These are phyloP conservation scores for Prosopocoilus inquinatus DNA, from an alignment of 2,888 invertebrate species.

Conservation along the genomic window DNA sequence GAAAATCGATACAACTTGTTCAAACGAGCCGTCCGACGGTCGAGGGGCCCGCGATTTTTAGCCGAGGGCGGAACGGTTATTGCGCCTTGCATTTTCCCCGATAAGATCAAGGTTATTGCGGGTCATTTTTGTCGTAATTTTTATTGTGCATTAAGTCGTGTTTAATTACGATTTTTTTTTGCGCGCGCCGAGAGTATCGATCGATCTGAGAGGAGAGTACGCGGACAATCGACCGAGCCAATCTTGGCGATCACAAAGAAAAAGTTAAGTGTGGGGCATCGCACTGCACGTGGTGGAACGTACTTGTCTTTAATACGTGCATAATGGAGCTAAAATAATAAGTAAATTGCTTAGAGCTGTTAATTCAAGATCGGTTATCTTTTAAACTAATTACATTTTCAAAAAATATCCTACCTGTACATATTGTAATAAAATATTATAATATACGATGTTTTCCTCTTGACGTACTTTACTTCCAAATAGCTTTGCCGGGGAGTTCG, in stretches of 20 bases:
- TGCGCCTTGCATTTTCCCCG: conserved; percentile 5
- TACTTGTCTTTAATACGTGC: no score
- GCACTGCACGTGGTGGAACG: no score
- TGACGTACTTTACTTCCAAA: no score
- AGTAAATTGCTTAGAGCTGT: no score
- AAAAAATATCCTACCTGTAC: no score
- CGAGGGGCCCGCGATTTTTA: conserved; percentile 4
- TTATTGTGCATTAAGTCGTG: background rate
- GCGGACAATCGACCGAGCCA: background rate
- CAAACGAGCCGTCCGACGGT: background rate
- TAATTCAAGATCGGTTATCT: no score
- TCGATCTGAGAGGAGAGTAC: background rate
- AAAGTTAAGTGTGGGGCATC: no score
- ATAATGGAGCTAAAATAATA: no score
- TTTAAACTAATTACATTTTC: no score
- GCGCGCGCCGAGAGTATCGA: background rate
- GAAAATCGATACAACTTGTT: conserved; percentile 2
- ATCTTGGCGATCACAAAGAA: conserved; percentile 1
- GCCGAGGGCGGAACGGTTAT: conserved; percentile 2
- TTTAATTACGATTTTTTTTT: conserved; percentile 4
- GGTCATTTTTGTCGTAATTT: conserved; percentile 7
- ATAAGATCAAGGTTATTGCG: conserved; percentile 7
- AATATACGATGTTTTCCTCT: no score
- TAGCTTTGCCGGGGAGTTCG: no score
- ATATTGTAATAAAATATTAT: no score